These are phyloP conservation scores for Lineus longissimus DNA, from an alignment of 1,140 invertebrate genomes.

Conservation along the genomic window DNA sequence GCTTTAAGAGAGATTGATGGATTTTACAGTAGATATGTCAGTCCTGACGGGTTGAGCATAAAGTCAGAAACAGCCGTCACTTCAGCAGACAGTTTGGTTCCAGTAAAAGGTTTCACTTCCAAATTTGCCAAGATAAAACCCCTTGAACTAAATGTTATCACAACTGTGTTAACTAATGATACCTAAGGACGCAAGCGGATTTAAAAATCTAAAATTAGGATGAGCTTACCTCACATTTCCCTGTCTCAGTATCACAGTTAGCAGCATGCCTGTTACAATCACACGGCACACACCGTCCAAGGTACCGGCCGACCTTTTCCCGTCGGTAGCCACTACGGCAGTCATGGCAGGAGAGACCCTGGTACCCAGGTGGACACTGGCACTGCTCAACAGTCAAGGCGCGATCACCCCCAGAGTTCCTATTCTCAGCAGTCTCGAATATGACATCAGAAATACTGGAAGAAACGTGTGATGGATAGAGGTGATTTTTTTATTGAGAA, in stretches of 20 bases:
- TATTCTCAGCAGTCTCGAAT: not conserved
- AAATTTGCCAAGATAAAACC: no score
- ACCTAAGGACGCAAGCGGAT: no score
- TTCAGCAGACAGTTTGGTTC: no score
- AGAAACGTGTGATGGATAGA: not conserved
- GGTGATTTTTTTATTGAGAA: no score
- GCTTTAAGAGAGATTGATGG: no score
- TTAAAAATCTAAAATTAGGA: no score
- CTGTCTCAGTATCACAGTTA: constrained; percentile 91
- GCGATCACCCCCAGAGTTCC: constrained; percentile 58
- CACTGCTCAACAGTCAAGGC: constrained; percentile 74
- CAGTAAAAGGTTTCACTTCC: no score
- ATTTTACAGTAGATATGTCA: no score
- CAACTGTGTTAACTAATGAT: no score
- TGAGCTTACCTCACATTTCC: constrained; percentile 61
- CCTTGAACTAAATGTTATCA: no score
- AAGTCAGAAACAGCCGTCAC: no score
- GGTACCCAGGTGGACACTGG: constrained; percentile 78
- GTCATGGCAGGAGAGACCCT: constrained; percentile 75
- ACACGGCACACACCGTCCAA: constrained; percentile 77
- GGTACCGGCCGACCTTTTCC: constrained; percentile 27
- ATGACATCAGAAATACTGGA: not conserved
- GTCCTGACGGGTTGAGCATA: no score
- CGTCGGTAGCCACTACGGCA: constrained; percentile 84
- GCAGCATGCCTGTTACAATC: constrained; percentile 94